These are phyloP conservation scores for Melanotaenia maccullochi DNA, from an alignment of 2,797 vertebrate genomes.

Conservation along the genomic window DNA sequence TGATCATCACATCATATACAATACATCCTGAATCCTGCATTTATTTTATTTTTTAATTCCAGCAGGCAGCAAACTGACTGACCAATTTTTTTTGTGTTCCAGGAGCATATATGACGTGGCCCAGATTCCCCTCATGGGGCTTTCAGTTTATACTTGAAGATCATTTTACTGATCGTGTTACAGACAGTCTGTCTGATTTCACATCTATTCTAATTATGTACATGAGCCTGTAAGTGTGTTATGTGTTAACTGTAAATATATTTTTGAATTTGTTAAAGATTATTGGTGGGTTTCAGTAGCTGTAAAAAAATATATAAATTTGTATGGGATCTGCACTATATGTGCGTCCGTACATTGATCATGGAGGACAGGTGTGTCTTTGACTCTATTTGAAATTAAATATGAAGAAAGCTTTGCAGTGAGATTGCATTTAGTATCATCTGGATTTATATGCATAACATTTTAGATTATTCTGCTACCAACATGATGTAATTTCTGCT, in stretches of 20 bases:
- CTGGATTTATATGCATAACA: constrained; percentile 2
- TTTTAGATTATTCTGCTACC: neutral
- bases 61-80: constrained; percentile 1
- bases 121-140: constrained; percentile 19
- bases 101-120: constrained; percentile 63
- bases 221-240: constrained; percentile 43
- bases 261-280: constrained; percentile 39
- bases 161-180: constrained; percentile 55
- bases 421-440: constrained; percentile 2
- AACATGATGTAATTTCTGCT: neutral
- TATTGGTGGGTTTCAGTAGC: constrained; percentile 22
- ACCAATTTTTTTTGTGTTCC: constrained; percentile 48
- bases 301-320: constrained; percentile 35
- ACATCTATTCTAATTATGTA: constrained; percentile 12
- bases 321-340: constrained; percentile 51
- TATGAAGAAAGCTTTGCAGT: neutral
- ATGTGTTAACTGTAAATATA: constrained; percentile 48
- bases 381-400: constrained; percentile 17
- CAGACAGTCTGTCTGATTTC: constrained; percentile 16
- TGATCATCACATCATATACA: neutral
- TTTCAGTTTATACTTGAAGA: constrained; percentile 67
- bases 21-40: neutral
- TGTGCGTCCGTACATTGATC: constrained; percentile 30
- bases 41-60: neutral
- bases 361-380: constrained; percentile 12